phyloP scores from a whole-genome alignment of 2,888 invertebrate genomes.

The Harmothoe impar region DNA sequence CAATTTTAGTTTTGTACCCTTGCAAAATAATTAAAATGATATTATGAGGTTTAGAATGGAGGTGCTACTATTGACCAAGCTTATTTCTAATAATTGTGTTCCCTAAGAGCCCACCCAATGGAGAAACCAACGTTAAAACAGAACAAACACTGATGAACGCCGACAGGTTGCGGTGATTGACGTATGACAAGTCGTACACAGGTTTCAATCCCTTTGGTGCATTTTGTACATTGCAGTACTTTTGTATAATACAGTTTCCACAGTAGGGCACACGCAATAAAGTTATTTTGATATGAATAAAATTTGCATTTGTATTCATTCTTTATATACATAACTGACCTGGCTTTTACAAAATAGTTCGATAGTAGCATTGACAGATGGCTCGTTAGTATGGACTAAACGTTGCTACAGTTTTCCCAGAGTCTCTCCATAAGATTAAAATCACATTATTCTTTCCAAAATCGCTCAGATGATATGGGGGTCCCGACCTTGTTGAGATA shows the following conservation, averaged over 20 bases:
- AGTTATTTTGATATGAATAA: slow-evolving; percentile 60
- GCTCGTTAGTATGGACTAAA: too few species aligned
- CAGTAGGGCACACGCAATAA: slow-evolving; percentile 61
- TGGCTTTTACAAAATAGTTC: too few species aligned
- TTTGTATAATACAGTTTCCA: slow-evolving; percentile 61
- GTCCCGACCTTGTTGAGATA: too few species aligned
- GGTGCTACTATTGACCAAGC: slow-evolving; percentile 39
- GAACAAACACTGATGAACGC: background rate
- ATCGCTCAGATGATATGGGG: too few species aligned
- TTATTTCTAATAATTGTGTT: background rate
- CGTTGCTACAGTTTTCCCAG: too few species aligned
- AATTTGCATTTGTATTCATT: background rate
- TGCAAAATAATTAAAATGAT: too few species aligned
- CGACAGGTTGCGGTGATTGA: background rate
- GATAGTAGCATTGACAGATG: too few species aligned
- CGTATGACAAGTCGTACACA: slow-evolving; percentile 1
- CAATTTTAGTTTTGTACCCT: too few species aligned
- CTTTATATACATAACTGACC: background rate
- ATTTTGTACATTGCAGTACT: slow-evolving; percentile 61
- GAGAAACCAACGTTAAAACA: background rate
- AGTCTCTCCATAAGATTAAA: too few species aligned
- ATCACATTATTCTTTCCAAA: too few species aligned
- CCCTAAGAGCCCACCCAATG: background rate
- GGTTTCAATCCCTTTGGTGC: slow-evolving; percentile 48
- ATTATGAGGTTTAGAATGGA: background rate